Evolutionary conservation across 2,888 invertebrate species (phyloP), one percentile per base, ranked within the genome.

Genomic region (Teleogryllus oceanicus): DNA sequence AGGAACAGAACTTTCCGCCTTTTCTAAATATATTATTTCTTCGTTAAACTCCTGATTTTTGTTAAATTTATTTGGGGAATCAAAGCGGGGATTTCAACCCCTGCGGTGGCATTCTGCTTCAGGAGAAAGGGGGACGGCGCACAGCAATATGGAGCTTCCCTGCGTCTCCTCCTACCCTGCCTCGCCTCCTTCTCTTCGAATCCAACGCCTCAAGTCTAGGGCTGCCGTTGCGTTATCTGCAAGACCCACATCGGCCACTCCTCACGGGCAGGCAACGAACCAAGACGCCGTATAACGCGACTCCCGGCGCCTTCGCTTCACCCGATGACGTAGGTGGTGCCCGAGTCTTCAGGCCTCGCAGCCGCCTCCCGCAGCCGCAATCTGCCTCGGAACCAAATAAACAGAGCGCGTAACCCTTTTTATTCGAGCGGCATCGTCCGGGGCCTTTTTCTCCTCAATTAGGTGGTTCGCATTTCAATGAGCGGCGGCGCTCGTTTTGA

Each of bases 11-110:
- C 62, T 62, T 62, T 62, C 16, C 62, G 62, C 62, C 62, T n/a
- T 11, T 62, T 62, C 62, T 62, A 62, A 62, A 62, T 62, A n/a
- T 62, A 62, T 62, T 62, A 62, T 62, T 62, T 62, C 62, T 62
- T 62, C 62, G n/a, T 62, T 62, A 18, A 62, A 62, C 62, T 62
- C 62, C 62, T 62, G 62, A 62, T 62, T 62, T 62, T 62, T 62
- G 62, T 62, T 62, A 62, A 62, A 62, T 62, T 62, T 62, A 62
- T 62, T 62, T 62, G 62, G 16, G 12, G 62, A 62, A 62, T 62
- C 62, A 62, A 62, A 62, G 62, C 13, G 62, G 62, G 62, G n/a
- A 62, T 62, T 62, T 62, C n/a, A 18, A 13, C 62, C 62, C 62
- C n/a, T 62, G 62, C n/a, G 13, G 62, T n/a, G 62, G 62, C n/a